Base-by-base conservation (phyloP, 30 jellyfish, hydroid and myxozoan species). In the Turritopsis rubra region DNA sequence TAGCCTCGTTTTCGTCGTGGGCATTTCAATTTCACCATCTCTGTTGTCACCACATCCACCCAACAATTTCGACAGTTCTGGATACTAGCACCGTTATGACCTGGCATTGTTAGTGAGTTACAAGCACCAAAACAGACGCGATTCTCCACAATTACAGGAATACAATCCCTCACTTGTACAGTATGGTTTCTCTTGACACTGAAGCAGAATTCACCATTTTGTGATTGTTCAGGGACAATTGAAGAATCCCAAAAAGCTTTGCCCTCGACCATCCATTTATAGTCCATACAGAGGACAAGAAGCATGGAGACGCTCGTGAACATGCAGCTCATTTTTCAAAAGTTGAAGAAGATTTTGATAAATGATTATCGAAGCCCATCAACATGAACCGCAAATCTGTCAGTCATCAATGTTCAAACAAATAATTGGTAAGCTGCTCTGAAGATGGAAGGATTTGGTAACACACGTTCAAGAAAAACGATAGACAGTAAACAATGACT, bases 1-100 rank as follows among this genome's bases (percentile, higher is more conserved):
- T 66, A 66, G 17, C 76, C 76, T 66, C 76, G 76, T 66, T 66
- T 66, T n/a, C 76, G 76, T 3, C 76, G 29, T 66, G 76, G 76
- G 29, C 76, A 66, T 66, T 9, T 66, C 76, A 66, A 66, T n/a
- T 25, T 22, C 27, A 66, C 76, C 29, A 26, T 22, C 4, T 1
- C 29, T 1, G 28, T n/a, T 66, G 7, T 17, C 17, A 17, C 76
- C 8, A 1, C 29, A 66, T 66, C 76, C 60, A 41, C 60, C 60
- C 60, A 41, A 41, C 60, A 41, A 26, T 66, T 66, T 66, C 27
- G 29, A 26, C 76, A 66, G 8, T 7, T 66, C 17, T 66, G 76
- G 28, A 66, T 66, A 3, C 27, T 4, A n/a, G 16, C 76, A n/a
- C 29, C 76, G 29, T 66, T 25, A 17, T 18, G 76, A 7, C 76